Conservation (phyloP, 2,113 vertebrate species). For the Corythaeola cristata region DNA sequence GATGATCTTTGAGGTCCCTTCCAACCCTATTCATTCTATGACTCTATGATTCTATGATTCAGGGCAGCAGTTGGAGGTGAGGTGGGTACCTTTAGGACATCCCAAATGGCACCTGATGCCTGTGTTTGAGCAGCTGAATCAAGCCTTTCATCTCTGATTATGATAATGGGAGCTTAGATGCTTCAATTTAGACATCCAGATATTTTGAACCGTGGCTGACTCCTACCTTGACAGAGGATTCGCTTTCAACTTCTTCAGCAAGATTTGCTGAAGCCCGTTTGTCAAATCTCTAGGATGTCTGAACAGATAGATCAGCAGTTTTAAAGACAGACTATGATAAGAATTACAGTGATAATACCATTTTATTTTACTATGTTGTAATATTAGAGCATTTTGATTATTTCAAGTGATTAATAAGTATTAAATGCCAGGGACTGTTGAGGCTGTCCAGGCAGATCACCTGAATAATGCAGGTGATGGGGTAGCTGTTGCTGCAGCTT, state of each 20-base stretch:
- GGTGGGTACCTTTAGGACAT: not conserved
- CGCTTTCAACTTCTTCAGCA: not conserved
- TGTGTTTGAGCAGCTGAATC: not conserved
- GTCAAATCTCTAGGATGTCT: not conserved
- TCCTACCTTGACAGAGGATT: not conserved
- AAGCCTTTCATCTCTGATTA: not conserved
- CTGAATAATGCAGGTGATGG: not conserved
- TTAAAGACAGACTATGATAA: not conserved
- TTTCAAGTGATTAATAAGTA: not conserved
- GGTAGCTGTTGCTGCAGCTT: not conserved
- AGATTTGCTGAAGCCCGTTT: not conserved
- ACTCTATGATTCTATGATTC: too few species aligned
- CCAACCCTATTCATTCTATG: too few species aligned
- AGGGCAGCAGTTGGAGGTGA: not conserved
- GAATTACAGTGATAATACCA: not conserved
- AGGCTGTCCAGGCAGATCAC: not conserved
- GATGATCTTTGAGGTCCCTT: too few species aligned
- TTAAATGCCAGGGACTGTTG: not conserved
- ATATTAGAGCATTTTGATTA: not conserved
- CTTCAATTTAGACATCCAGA: not conserved
- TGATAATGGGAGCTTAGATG: not conserved
- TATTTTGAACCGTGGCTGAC: not conserved
- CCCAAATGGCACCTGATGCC: not conserved
- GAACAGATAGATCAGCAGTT: not conserved
- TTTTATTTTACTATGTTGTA: not conserved